Evolutionary conservation across 2,888 invertebrate genomes (phyloP), one percentile per base, ranked within the genome.

Genomic region (Himalopsyche kuldschensis): DNA sequence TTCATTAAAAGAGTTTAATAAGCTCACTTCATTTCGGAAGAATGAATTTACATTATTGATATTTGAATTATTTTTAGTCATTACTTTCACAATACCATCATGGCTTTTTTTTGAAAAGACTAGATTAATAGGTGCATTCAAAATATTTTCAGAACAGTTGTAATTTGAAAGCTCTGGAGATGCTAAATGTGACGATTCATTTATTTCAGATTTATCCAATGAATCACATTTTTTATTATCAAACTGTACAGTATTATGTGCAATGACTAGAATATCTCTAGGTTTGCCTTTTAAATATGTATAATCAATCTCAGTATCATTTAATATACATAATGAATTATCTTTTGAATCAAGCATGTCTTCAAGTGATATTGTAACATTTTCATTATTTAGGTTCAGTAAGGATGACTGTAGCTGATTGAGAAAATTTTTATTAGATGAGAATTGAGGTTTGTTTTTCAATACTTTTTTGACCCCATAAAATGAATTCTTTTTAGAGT

Each of bases 1-100:
- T 47, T 85, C 84, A 75, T 83, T 85, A n/a, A 83, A 85, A 35
- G 85, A 85, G 32, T 85, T 80, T 35, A 85, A 78, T 4, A 85
- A 77, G 69, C 78, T 81, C 15, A 85, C 47, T 80, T 85, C 85
- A 48, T 69, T 80, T 63, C 77, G 35, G 32, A 84, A 84, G 15
- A 46, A 75, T 82, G 79, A 79, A 63, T 47, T 27, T 31, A 11
- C 17, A 35, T 63, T 4, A 75, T 69, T 78, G 78, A 55, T 15
- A 24, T n/a, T 10, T 17, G 63, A 24, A 41, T 80, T 10, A 41
- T 78, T 17, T 78, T 69, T 47, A 63, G 30, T 20, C 5, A 27
- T 24, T 3, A 47, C 27, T 15, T 82, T 41, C 35, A 31, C 47
- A 11, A 27, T 30, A 11, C 11, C 46, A 75, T 78, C 78, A 47